A percentile compares a stretch with the other conserved stretches of the same genome.
Conservation (phyloP, 2,797 vertebrate genomes). For the Phataginus tetradactyla region DNA sequence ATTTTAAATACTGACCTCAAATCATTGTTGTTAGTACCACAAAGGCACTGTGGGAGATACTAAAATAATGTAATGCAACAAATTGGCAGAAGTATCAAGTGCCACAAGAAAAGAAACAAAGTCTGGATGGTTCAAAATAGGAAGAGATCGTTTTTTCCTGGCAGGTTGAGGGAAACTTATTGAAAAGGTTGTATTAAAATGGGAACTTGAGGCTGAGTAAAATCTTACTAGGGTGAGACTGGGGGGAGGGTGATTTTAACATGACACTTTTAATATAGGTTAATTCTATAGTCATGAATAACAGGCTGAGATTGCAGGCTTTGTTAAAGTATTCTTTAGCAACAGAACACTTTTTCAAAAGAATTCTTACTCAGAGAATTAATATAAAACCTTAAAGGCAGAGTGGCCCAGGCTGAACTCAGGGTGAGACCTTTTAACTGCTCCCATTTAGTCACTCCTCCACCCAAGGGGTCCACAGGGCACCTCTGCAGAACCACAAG, state of each 20-base stretch:
- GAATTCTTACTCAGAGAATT: neutral
- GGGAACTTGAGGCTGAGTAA: neutral
- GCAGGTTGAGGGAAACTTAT: neutral
- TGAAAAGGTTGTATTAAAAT: neutral
- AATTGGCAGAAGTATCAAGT: neutral
- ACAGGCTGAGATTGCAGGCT: neutral
- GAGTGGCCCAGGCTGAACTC: neutral
- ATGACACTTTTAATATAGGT: neutral
- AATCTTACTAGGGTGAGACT: neutral
- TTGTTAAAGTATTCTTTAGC: neutral
- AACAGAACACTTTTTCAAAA: neutral
- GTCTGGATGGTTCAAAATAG: neutral
- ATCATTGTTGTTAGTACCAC: neutral
- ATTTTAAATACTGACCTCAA: neutral
- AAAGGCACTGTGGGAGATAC: neutral
- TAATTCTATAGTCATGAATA: neutral
- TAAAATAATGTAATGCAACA: neutral
- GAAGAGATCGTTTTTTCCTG: neutral
- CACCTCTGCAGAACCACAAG: neutral
- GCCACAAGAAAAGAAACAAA: neutral
- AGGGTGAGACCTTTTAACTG: neutral
- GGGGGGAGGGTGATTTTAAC: neutral
- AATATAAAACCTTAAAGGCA: neutral
- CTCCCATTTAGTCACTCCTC: neutral
- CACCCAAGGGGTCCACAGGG: neutral